phyloP scores from a whole-genome alignment of 2,797 vertebrate species.

The Pangasius mekongensis region DNA sequence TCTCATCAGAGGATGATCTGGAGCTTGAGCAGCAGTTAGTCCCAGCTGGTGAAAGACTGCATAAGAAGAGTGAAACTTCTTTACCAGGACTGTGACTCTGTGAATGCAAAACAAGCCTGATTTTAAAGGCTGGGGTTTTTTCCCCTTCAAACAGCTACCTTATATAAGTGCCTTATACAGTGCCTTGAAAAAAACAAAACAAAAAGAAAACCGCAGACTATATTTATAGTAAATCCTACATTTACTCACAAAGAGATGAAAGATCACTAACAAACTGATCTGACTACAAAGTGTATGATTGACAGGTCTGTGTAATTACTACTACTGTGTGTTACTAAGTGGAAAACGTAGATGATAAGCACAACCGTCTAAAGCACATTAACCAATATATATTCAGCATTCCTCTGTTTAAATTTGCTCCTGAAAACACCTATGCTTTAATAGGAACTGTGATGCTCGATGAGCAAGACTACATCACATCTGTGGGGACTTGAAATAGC shows the following conservation, averaged over 20 bases:
- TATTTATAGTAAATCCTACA: slow-evolving; percentile 63
- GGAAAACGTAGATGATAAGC: slow-evolving; percentile 67
- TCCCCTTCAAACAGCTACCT: slow-evolving; percentile 69
- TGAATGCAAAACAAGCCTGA: slow-evolving; percentile 35
- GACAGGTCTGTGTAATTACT: slow-evolving; percentile 71
- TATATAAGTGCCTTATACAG: slow-evolving; percentile 69
- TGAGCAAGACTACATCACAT: slow-evolving; percentile 64
- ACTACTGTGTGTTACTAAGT: slow-evolving; percentile 58
- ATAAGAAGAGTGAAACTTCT: slow-evolving; percentile 53
- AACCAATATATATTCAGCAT: slow-evolving; percentile 82
- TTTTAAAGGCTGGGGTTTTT: slow-evolving; percentile 58
- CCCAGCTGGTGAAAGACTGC: slow-evolving; percentile 43
- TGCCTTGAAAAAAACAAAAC: slow-evolving; percentile 63
- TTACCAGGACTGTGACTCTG: slow-evolving; percentile 25
- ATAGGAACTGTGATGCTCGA: slow-evolving; percentile 64
- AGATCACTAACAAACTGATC: slow-evolving; percentile 68
- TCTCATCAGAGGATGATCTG: slow-evolving; percentile 21
- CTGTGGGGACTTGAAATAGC: slow-evolving; percentile 77
- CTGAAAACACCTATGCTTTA: slow-evolving; percentile 73
- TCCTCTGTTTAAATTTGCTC: slow-evolving; percentile 76
- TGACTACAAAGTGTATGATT: slow-evolving; percentile 71
- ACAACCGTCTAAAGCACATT: slow-evolving; percentile 72
- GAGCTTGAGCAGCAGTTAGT: slow-evolving; percentile 30
- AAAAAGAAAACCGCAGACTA: slow-evolving; percentile 67
- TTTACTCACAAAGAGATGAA: slow-evolving; percentile 54